Base-by-base conservation (phyloP, 2,797 vertebrate species). In the Etheostoma nigrum region DNA sequence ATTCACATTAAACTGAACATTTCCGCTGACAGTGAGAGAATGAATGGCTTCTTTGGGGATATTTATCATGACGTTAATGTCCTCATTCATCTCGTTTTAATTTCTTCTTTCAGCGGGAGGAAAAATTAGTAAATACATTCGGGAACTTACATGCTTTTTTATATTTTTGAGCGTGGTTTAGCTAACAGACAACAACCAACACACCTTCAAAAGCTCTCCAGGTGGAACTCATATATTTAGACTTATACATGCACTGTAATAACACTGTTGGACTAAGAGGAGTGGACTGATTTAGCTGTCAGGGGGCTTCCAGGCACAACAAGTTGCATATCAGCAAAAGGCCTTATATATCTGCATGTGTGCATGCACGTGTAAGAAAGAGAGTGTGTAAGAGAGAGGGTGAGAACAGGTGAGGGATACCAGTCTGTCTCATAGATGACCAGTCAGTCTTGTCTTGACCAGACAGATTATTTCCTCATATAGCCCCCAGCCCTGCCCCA, bases 401-500 rank as follows among this genome's bases (percentile, higher is more conserved):
- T 84, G 78, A 79, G 80, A 87, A 91, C 88, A 88, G 87, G 86
- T 89, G 88, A 90, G 51, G 63, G 48, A 72, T 73, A 57, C 54
- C 88, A 86, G 84, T 76, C 48, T 66, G 66, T 72, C 57, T 86
- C 82, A 70, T 65, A 75, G 79, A 86, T 81, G 85, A 79, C 57
- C 82, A 86, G 73, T 80, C 71, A 67, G 80, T 73, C 73, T 67
- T 1, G 44, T 64, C 65, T 72, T 33, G 79, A 78, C 71, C 82
- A 78, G 75, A 83, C 67, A 87, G 84, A 82, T 70, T 80, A 82
- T 86, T 89, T 90, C 86, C 76, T 19, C 86, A 83, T 86, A 87
- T 88, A 87, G 72, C 49, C 47, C 63, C 74, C 47, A 6, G 67
- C 73, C 81, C 58, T 58, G 47, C 65, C 66, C 40, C n/a, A 8